These are phyloP conservation scores for Temnothorax rugatulus DNA, from an alignment of 2,888 invertebrate genomes.

Conservation along the genomic window DNA sequence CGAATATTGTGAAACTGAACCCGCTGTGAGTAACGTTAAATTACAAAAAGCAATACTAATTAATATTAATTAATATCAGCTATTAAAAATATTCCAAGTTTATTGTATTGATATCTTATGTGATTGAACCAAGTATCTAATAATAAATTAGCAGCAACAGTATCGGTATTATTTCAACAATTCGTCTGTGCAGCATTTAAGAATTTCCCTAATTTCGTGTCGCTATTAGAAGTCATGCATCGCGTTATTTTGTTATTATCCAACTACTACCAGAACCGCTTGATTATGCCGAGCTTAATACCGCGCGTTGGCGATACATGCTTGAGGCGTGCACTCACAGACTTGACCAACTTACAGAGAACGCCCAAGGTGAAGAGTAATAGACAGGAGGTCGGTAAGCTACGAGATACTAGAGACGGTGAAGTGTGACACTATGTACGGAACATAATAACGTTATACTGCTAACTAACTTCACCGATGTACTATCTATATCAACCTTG, in stretches of 20 bases:
- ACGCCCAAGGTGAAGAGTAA: constrained; percentile 72
- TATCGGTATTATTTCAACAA: background rate
- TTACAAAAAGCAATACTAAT: constrained; percentile 3
- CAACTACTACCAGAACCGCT: constrained; percentile 5
- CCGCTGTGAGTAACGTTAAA: background rate
- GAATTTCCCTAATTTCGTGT: background rate
- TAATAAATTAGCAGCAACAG: background rate
- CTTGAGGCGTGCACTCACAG: constrained; percentile 71
- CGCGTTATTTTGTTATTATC: background rate
- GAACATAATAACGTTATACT: constrained; percentile 76
- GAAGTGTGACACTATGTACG: constrained; percentile 68
- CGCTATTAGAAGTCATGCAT: background rate
- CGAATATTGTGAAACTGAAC: background rate
- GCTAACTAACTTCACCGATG: constrained; percentile 74
- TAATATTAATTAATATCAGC: background rate
- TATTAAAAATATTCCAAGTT: background rate
- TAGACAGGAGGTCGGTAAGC: constrained; percentile 69
- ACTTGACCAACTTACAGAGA: constrained; percentile 70
- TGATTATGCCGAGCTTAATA: constrained; percentile 65
- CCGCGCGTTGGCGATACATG: constrained; percentile 61
- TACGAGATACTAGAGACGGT: constrained; percentile 55
- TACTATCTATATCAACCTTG: constrained; percentile 48
- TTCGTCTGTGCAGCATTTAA: background rate
- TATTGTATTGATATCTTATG: background rate
- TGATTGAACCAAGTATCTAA: background rate